Conservation (phyloP, 2,113 vertebrate genomes). For the Todiramphus saurophagus region DNA sequence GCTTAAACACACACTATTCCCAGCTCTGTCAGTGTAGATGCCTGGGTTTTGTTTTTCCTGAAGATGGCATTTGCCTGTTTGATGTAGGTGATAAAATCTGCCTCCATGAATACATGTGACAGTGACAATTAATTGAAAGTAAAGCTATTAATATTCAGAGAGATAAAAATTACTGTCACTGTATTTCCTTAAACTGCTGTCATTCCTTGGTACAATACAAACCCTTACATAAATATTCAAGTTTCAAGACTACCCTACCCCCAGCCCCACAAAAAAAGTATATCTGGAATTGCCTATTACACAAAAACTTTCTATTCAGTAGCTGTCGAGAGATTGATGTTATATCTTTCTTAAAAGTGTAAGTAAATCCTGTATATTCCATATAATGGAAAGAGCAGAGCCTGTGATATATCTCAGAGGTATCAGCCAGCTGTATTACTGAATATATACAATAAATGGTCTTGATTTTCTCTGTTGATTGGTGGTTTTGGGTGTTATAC, state of each 20-base stretch:
- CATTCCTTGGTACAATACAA: background rate
- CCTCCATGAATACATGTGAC: background rate
- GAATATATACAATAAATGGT: background rate
- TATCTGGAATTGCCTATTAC: background rate
- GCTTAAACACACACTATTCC: background rate
- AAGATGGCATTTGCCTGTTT: background rate
- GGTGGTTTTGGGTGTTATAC: background rate
- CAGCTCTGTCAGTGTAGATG: background rate
- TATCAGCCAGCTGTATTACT: background rate
- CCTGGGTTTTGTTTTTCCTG: background rate
- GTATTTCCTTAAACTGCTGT: background rate
- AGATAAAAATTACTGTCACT: background rate
- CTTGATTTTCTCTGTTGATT: background rate
- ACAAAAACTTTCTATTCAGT: background rate
- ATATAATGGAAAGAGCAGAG: background rate
- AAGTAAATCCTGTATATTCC: background rate
- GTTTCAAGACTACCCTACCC: background rate
- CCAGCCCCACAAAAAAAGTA: background rate
- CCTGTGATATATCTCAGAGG: background rate
- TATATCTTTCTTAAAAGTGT: background rate
- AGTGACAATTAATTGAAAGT: conserved; percentile 17
- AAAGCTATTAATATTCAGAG: conserved; percentile 37
- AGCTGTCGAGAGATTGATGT: background rate
- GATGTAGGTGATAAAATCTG: background rate
- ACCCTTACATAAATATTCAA: background rate